Evolutionary conservation across 2,797 vertebrate species (phyloP).

Genomic region (Pogoniulus pusillus): DNA sequence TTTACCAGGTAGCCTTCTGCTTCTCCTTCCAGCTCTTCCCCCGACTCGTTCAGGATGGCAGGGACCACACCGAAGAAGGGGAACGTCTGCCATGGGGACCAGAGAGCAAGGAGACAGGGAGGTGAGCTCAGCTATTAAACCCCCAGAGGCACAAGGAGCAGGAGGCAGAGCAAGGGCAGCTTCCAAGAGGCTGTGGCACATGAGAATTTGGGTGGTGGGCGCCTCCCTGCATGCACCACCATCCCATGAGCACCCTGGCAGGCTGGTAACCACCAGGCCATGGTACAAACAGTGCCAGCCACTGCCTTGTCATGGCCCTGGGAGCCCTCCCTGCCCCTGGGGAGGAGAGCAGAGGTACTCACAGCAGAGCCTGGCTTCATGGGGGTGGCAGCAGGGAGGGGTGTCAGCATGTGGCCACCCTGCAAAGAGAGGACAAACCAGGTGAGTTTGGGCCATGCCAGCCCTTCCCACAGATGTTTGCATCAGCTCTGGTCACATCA

Average conservation of each 20-base stretch:
- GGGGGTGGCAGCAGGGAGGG: slow-evolving; percentile 91
- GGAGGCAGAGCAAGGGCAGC: background rate
- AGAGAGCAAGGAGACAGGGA: background rate
- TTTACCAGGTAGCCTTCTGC: slow-evolving; percentile 95
- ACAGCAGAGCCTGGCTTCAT: slow-evolving; percentile 97
- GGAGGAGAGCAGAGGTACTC: slow-evolving; percentile 72
- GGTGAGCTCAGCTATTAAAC: background rate
- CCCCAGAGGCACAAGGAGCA: background rate
- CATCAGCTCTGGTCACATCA: background rate
- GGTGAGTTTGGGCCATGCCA: background rate
- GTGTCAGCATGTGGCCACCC: slow-evolving; percentile 95
- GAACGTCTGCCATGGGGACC: slow-evolving; percentile 81
- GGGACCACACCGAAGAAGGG: slow-evolving; percentile 96
- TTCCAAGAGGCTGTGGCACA: background rate
- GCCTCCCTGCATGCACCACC: background rate
- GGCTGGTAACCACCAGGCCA: background rate
- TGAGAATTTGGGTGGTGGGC: background rate
- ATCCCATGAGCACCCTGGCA: background rate
- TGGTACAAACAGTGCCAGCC: background rate
- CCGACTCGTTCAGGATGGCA: slow-evolving; percentile 91
- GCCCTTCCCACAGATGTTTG: background rate
- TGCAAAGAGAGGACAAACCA: slow-evolving; percentile 29
- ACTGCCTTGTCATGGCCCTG: accelerated
- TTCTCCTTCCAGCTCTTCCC: slow-evolving; percentile 94
- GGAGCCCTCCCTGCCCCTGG: background rate